These are phyloP conservation scores for Apus apus DNA, from an alignment of 2,113 vertebrate species.

Conservation along the genomic window DNA sequence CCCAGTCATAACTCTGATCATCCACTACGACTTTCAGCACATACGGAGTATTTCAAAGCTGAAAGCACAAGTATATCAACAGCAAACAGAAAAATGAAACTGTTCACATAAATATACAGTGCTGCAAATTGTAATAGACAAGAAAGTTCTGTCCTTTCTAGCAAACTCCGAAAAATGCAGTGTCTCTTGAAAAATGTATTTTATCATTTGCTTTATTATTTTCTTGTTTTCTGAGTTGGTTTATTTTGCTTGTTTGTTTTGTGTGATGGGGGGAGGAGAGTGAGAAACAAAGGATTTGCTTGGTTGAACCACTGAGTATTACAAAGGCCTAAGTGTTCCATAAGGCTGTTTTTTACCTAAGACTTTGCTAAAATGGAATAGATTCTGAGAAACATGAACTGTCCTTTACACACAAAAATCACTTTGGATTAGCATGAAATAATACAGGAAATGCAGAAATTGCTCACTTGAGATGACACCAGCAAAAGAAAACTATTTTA, in stretches of 20 bases:
- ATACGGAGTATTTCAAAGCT: not conserved
- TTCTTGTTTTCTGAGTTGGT: not conserved
- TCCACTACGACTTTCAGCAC: not conserved
- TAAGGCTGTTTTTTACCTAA: not conserved
- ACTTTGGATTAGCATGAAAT: not conserved
- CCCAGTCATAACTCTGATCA: not conserved
- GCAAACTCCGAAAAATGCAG: not conserved
- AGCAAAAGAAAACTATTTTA: not conserved
- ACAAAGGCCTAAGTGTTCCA: not conserved
- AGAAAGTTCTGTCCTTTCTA: not conserved
- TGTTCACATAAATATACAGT: not conserved
- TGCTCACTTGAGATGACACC: not conserved
- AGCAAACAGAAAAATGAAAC: not conserved
- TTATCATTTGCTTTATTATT: not conserved
- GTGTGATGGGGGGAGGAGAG: fast-evolving
- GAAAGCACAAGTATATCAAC: not conserved
- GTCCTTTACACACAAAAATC: not conserved
- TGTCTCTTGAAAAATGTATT: not conserved
- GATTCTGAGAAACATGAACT: not conserved
- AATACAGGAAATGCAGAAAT: not conserved
- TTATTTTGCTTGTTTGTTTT: no score
- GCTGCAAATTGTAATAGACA: not conserved
- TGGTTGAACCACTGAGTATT: not conserved
- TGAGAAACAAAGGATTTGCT: not conserved
- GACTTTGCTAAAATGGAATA: not conserved